A percentile compares a stretch with the other conserved stretches of the same genome.
Conservation (phyloP, 2,888 invertebrate species). For the Mylabris sibirica region DNA sequence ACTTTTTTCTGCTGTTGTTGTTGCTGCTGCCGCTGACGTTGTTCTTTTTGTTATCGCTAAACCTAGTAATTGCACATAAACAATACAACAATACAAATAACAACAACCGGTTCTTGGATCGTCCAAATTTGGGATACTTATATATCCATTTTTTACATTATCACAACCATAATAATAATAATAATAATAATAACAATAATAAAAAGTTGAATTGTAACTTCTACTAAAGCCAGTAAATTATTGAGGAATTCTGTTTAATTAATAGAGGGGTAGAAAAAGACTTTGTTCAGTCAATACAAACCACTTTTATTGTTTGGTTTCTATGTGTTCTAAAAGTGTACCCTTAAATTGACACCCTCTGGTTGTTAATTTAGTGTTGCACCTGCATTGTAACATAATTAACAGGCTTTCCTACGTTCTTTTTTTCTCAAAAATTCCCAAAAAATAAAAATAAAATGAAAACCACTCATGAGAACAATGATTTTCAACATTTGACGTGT, state of each 20-base stretch:
- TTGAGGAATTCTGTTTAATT: background rate
- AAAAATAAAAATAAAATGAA: background rate
- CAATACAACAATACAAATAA: slow-evolving; percentile 9
- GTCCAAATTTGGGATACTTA: slow-evolving; percentile 1
- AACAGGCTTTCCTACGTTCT: background rate
- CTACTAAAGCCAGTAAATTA: background rate
- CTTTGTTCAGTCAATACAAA: background rate
- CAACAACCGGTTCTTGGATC: background rate
- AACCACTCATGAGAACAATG: background rate
- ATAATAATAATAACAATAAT: background rate
- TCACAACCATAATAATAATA: background rate
- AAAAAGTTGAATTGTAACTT: background rate
- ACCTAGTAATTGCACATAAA: slow-evolving; percentile 7
- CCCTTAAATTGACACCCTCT: background rate
- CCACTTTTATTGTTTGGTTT: background rate
- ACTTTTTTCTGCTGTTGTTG: background rate
- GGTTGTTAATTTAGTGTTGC: background rate
- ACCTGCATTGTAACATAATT: background rate
- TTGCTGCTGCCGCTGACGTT: background rate
- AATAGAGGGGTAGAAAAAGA: background rate
- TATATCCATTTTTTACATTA: slow-evolving; percentile 1
- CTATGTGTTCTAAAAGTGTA: background rate
- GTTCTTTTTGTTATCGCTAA: background rate
- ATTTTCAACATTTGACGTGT: background rate
- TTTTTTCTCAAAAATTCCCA: background rate